Percentiles rank a stretch among this genome's conserved stretches.
These are phyloP conservation scores for Masnerella sp. DNA, from an alignment of 2,888 invertebrate genomes.

Conservation along the genomic window DNA sequence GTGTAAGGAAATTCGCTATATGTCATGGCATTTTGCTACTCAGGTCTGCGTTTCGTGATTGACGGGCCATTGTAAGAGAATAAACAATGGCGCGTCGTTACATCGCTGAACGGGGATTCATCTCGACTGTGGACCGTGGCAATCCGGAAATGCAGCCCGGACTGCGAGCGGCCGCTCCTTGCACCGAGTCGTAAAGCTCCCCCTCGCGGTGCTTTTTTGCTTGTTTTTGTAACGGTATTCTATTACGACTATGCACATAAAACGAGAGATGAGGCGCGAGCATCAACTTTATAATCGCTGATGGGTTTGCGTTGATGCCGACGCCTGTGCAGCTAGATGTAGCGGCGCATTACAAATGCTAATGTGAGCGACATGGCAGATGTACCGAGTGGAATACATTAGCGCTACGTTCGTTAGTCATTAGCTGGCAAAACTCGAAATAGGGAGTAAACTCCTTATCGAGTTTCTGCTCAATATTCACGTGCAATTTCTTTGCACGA, in stretches of 20 bases:
- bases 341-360: slow-evolving; percentile 75
- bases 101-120: slow-evolving; percentile 56
- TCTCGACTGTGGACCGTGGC: slow-evolving; percentile 50
- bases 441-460: slow-evolving; percentile 59
- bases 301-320: slow-evolving; percentile 71
- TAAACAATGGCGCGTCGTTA: slow-evolving; percentile 58
- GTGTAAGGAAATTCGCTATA: slow-evolving; percentile 59
- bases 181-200: slow-evolving; percentile 63
- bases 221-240: slow-evolving; percentile 55
- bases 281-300: slow-evolving; percentile 68
- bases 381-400: slow-evolving; percentile 74
- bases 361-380: slow-evolving; percentile 72
- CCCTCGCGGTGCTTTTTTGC: slow-evolving; percentile 30
- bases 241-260: slow-evolving; percentile 31
- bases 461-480: slow-evolving; percentile 53
- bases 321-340: slow-evolving; percentile 67
- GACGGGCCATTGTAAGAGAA: slow-evolving; percentile 59
- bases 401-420: slow-evolving; percentile 75
- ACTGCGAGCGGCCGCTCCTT: slow-evolving; percentile 39
- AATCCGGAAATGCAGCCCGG: slow-evolving; percentile 48
- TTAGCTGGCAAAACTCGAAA: slow-evolving; percentile 74
- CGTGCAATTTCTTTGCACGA: slow-evolving; percentile 32
- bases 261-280: slow-evolving; percentile 43
- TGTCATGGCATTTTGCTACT: slow-evolving; percentile 56
- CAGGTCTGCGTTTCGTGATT: slow-evolving; percentile 49